Conservation (phyloP, 2,888 invertebrate species). For the Heterodera filipjevi region DNA sequence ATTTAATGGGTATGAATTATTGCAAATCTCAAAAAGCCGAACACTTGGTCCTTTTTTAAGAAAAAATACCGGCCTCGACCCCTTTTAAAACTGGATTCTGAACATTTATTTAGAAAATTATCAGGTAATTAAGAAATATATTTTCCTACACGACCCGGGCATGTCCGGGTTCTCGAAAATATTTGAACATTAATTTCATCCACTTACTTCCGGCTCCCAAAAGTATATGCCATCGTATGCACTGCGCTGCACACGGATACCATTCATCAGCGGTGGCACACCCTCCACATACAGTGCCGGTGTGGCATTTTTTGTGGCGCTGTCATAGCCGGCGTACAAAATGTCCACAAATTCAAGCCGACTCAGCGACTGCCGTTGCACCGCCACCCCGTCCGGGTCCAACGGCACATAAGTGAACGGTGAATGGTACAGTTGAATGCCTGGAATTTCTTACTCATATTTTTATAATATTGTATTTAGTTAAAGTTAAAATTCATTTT, state of each 20-base stretch:
- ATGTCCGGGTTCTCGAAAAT: no score
- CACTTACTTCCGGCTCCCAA: constrained; percentile 71
- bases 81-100: no score
- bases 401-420: constrained; percentile 57
- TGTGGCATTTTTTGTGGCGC: constrained; percentile 70
- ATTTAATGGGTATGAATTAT: no score
- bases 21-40: no score
- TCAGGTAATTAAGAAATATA: no score
- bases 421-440: constrained; percentile 59
- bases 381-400: constrained; percentile 61
- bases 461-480: no score
- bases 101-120: no score
- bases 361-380: constrained; percentile 76
- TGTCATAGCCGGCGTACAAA: constrained; percentile 75
- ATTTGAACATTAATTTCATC: no score
- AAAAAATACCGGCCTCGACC: no score
- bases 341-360: constrained; percentile 77
- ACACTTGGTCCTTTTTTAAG: no score
- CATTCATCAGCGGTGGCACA: constrained; percentile 84
- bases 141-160: no score
- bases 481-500: background rate
- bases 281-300: constrained; percentile 86
- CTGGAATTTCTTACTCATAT: constrained; percentile 25
- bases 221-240: constrained; percentile 91
- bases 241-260: constrained; percentile 81